Percentiles rank a stretch among this genome's conserved stretches.
These are phyloP conservation scores for Hoplostethus atlanticus DNA, from an alignment of 2,797 vertebrate species.

Conservation along the genomic window DNA sequence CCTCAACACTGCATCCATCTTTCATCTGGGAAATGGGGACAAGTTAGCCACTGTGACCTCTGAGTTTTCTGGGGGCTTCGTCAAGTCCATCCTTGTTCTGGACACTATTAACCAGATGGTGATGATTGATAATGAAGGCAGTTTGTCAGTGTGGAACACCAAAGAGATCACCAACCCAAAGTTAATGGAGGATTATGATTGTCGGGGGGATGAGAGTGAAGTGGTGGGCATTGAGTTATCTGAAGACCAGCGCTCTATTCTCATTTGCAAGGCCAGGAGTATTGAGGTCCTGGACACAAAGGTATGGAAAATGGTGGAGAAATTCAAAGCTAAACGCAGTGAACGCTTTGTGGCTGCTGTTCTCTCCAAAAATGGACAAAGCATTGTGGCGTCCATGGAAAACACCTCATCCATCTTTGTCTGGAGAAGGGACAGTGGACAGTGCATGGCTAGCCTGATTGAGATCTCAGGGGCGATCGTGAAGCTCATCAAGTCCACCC, in stretches of 20 bases:
- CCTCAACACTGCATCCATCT: conserved; percentile 95
- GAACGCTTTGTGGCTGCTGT: conserved; percentile 96
- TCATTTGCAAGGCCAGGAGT: conserved; percentile 96
- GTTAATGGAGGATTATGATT: conserved; percentile 97
- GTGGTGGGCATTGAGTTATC: conserved; percentile 96
- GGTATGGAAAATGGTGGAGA: conserved; percentile 97
- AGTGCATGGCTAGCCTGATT: conserved; percentile 98
- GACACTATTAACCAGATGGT: conserved; percentile 97
- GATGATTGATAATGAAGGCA: conserved; percentile 97
- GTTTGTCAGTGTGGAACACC: conserved; percentile 97
- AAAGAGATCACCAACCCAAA: conserved; percentile 95
- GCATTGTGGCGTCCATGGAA: conserved; percentile 99
- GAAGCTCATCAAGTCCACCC: conserved; percentile 96
- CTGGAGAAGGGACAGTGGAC: conserved; percentile 97
- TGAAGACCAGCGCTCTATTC: conserved; percentile 97
- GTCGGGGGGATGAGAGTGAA: conserved; percentile 94
- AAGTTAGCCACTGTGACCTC: conserved; percentile 96
- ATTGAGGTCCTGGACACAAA: conserved; percentile 96
- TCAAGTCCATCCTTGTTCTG: conserved; percentile 95
- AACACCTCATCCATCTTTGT: conserved; percentile 99
- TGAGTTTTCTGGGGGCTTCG: conserved; percentile 97
- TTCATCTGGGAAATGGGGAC: conserved; percentile 96
- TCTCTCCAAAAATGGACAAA: conserved; percentile 96
- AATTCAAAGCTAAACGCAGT: conserved; percentile 97
- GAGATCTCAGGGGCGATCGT: conserved; percentile 98